Percentiles rank a stretch among this genome's conserved stretches.
Evolutionary conservation across 2,113 vertebrate species (phyloP).

Genomic region (Brachypodius melanocephalos): DNA sequence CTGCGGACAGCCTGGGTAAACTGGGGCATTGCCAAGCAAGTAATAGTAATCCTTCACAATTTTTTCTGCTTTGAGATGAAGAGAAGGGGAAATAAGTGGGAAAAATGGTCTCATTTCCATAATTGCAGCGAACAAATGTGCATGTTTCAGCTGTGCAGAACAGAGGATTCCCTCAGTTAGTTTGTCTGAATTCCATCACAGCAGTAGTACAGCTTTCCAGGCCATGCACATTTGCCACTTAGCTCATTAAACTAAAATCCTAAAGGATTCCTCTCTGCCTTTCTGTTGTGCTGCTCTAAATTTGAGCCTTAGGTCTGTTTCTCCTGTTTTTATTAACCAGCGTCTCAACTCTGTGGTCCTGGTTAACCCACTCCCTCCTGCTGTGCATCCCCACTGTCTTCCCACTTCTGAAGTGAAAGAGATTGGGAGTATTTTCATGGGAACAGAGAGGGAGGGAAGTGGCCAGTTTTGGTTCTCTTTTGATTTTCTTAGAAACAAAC

Average conservation of each 20-base stretch:
- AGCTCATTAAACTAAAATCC: neutral
- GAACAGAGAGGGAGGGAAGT: neutral
- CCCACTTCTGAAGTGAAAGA: neutral
- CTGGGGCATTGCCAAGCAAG: neutral
- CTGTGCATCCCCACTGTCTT: neutral
- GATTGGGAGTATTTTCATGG: neutral
- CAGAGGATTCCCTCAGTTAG: neutral
- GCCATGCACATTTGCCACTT: neutral
- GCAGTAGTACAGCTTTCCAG: neutral
- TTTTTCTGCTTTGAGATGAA: neutral
- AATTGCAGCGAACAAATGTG: neutral
- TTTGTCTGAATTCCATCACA: neutral
- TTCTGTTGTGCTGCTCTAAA: neutral
- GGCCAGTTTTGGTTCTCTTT: neutral
- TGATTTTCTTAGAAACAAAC: neutral
- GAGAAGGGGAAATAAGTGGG: neutral
- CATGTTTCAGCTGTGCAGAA: neutral
- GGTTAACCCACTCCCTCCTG: neutral
- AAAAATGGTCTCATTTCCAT: neutral
- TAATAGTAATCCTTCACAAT: neutral
- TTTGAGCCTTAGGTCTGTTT: neutral
- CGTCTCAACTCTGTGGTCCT: neutral
- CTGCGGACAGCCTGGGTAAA: neutral
- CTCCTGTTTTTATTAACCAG: neutral
- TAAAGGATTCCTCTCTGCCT: neutral